Evolutionary conservation across 2,113 vertebrate genomes (phyloP), one percentile per base, ranked within the genome.

Genomic region (Aythya baeri): DNA sequence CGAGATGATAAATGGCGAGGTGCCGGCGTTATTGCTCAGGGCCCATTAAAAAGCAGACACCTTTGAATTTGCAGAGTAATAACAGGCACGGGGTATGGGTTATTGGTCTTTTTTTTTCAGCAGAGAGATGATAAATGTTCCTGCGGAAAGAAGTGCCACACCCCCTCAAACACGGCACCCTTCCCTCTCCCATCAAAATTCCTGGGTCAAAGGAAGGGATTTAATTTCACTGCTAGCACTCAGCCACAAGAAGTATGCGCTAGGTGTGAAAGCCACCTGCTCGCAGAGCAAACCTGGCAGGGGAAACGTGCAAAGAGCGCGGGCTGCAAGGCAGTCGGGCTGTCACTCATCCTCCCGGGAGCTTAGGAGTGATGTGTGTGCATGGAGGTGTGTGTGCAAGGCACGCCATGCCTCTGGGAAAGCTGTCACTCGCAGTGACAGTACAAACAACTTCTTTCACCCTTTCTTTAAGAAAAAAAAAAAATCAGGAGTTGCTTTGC

Each of bases 181-280:
- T 86, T 87, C 86, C 54, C 68, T 90, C 88, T 91, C 78, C 94
- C 88, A 91, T 97, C 95, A 81, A 96, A 89, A 92, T 97, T 97
- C 94, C 93, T 83, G 32, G 67, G 94, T 95, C 73, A 78, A 94
- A 95, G 86, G 83, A 63, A 95, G 86, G 65, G 91, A 32, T 95
- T 96, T 96, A 86, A 94, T 97, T 96, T 96, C 85, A 83, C 94
- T 97, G 96, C 94, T 96, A 96, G 86, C 88, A 66, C 91, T 90
- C 72, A 63, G 67, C 80, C 66, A 25, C 38, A 86, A 85, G 66
- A 93, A 96, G 86, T 91, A 96, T 67, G 92, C 74, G 75, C 81
- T 78, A 97, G 86, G 94, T 91, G 91, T 43, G 71, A 97, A 93
- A 97, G 77, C 93, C 98, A 96, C 94, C 95, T 94, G 94, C 90